Evolutionary conservation across 2,113 vertebrate species (phyloP), one percentile per base, ranked within the genome.

Genomic region (Hiodon tergisus): DNA sequence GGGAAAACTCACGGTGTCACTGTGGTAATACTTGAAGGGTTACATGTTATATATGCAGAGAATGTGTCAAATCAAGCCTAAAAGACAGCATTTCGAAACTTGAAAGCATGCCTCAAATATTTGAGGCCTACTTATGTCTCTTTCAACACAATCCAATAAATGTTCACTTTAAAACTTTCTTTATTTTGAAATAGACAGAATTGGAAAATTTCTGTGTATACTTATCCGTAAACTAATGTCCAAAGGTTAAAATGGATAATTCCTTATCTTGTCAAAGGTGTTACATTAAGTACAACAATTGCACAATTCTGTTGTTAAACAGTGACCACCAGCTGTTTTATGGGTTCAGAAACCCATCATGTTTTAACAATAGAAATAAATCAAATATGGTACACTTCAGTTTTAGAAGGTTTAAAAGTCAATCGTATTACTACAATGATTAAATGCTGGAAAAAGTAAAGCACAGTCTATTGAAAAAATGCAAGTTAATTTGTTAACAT

Each of bases 191-290:
- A 31, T 31, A 31, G 31, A 31, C 31, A 31, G 31, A 31, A 31
- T 31, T 31, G 31, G 31, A 31, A 85, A 55, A 78, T 87, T 71
- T 75, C 84, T 77, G 78, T 89, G 91, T 90, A 89, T 89, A 62
- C 62, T 61, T 72, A 73, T 73, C 90, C 87, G 88, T 88, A 87
- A 86, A 87, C 84, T 87, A 85, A 85, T 86, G 86, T 86, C 87
- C 84, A 89, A 85, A 90, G 89, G 90, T 85, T 86, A 86, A 86
- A 88, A 86, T 74, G 69, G 80, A 88, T 82, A 86, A 90, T 86
- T 85, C 85, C 84, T 80, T 90, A 86, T 85, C 84, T 31, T 87
- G 87, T 86, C 88, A 89, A 87, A 84, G 88, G 78, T 81, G 85
- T 81, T 84, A 87, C 85, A 89, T 85, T 85, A 85, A 85, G 85